phyloP scores from a whole-genome alignment of 1,140 invertebrate species.

The Matsumurasca onukii region DNA sequence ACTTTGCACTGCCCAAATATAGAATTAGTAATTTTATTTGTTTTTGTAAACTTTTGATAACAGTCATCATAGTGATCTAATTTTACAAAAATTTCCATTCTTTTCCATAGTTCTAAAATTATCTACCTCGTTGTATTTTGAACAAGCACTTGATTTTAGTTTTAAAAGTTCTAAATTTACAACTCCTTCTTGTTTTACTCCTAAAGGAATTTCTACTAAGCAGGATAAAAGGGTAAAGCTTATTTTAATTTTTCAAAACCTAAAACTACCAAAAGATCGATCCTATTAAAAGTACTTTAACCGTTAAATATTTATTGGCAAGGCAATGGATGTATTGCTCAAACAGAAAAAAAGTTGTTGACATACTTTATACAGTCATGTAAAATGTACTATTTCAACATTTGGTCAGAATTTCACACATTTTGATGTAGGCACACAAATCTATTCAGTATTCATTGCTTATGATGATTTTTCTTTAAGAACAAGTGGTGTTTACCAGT shows the following conservation, averaged over 20 bases:
- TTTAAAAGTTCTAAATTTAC: neutral
- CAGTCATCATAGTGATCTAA: neutral
- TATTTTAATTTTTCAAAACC: neutral
- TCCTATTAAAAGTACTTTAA: neutral
- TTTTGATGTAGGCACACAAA: slow-evolving; percentile 2
- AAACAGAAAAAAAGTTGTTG: slow-evolving; percentile 18
- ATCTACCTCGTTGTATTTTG: slow-evolving; percentile 19
- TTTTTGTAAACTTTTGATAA: neutral
- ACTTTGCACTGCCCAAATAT: neutral
- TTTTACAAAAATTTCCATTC: neutral
- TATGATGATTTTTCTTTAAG: neutral
- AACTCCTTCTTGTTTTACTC: neutral
- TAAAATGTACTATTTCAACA: neutral
- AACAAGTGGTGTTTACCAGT: neutral
- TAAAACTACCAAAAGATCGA: neutral
- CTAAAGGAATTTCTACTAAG: slow-evolving; percentile 4
- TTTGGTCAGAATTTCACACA: slow-evolving; percentile 19
- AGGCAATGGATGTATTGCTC: neutral
- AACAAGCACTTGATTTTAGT: neutral
- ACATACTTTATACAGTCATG: neutral
- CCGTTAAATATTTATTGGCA: neutral
- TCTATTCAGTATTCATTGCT: slow-evolving; percentile 26
- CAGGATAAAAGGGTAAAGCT: neutral
- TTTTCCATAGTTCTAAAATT: neutral
- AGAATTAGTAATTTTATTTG: neutral